Evolutionary conservation across 2,113 vertebrate species (phyloP), one percentile per base, ranked within the genome.

Genomic region (Columbina picui): DNA sequence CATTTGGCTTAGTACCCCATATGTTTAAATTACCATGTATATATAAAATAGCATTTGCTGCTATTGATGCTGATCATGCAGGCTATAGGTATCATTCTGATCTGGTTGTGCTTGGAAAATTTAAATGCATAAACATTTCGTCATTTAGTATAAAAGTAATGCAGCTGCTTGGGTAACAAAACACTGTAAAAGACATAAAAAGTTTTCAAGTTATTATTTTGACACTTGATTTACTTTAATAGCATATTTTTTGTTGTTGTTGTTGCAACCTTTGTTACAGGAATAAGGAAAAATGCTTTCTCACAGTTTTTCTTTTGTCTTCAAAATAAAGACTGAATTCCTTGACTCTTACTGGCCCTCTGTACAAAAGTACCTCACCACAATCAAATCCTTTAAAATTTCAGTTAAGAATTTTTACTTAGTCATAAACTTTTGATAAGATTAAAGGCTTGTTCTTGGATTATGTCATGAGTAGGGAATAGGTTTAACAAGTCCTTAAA

Each of bases 401-500:
- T 82, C 43, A 29, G 43, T 89, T 84, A 79, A 74, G 47, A 91
- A 57, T 93, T 88, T 71, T 89, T 84, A 39, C 86, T 92, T 88
- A 70, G 41, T 64, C 52, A 71, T 92, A 90, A 95, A 94, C 9
- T 88, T 77, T 53, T 70, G 71, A 36, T 41, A 86, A 85, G 60
- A 95, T 90, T 94, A 87, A 94, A 89, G 50, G 5, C 21, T 73
- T 70, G 32, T 60, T 94, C n/a, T 78, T 86, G 49, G 36, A 69
- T 82, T 45, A 74, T 84, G 36, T 87, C 68, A 93, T 56, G n/a
- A 78, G 25, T 60, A 61, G 43, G 27, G 65, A 91, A 82, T 41
- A 88, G 60, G 25, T 92, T 90, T 93, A 88, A 86, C 36, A 87
- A 84, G 57, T 87, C 71, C 23, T 76, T 93, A 84, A 88, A 50